phyloP scores from a whole-genome alignment of 2,113 vertebrate species.

The Oenanthe melanoleuca region DNA sequence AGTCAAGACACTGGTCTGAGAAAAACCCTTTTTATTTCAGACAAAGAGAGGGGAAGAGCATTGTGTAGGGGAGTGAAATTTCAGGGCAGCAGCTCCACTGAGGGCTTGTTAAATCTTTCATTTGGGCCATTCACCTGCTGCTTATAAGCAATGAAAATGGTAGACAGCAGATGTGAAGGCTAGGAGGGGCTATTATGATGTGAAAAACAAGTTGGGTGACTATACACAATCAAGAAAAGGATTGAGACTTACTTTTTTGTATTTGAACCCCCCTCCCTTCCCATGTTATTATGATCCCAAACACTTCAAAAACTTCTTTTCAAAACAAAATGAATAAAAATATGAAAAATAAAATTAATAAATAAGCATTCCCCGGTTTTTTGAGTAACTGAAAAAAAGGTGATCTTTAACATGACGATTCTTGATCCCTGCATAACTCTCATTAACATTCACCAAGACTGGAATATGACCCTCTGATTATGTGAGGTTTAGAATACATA shows the following conservation, averaged over 20 bases:
- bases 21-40: slow-evolving; percentile 10
- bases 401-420: background rate
- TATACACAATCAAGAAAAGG: background rate
- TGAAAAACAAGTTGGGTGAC: slow-evolving; percentile 55
- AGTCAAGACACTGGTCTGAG: background rate
- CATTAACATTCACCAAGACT: slow-evolving; percentile 13
- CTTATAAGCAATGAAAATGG: slow-evolving; percentile 70
- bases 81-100: slow-evolving; percentile 47
- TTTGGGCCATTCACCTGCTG: slow-evolving; percentile 70
- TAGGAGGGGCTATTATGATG: slow-evolving; percentile 71
- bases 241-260: slow-evolving; percentile 30
- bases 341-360: background rate
- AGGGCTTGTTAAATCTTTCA: slow-evolving; percentile 73
- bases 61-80: slow-evolving; percentile 43
- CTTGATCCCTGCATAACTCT: slow-evolving; percentile 12
- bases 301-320: background rate
- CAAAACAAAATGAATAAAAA: background rate
- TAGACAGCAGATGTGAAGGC: slow-evolving; percentile 69
- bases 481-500: background rate
- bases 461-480: slow-evolving; percentile 31
- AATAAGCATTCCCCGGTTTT: background rate
- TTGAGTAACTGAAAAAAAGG: background rate
- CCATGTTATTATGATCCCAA: background rate
- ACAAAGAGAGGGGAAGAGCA: slow-evolving; percentile 38
- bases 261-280: background rate